phyloP scores from a whole-genome alignment of 2,888 invertebrate species.

The Melitaea athalia region DNA sequence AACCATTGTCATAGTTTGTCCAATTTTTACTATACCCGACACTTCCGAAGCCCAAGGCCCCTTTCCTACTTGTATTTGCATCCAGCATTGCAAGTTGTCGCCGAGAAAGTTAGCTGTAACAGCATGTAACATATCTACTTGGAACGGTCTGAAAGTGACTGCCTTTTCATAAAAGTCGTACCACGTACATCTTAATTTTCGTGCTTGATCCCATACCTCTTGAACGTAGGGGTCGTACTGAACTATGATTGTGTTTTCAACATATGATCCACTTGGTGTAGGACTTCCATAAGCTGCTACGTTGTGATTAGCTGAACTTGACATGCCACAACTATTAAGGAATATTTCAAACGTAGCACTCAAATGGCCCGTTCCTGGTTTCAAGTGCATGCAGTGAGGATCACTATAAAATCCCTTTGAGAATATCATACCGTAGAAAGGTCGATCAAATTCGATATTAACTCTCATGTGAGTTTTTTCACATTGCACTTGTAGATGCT shows the following conservation, averaged over 20 bases:
- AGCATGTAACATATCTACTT: constrained; percentile 97
- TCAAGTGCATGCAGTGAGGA: constrained; percentile 94
- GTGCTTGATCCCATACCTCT: constrained; percentile 97
- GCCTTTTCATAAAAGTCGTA: constrained; percentile 98
- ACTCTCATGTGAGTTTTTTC: constrained; percentile 98
- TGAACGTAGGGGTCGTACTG: constrained; percentile 97
- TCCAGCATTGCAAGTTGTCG: constrained; percentile 97
- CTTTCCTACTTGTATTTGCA: constrained; percentile 98
- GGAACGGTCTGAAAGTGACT: constrained; percentile 96
- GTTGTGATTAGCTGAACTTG: constrained; percentile 94
- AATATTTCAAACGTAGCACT: constrained; percentile 97
- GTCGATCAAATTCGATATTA: constrained; percentile 96
- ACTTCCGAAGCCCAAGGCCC: constrained; percentile 99
- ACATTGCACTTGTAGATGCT: constrained; percentile 96
- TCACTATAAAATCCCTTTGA: constrained; percentile 97
- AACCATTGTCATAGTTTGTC: constrained; percentile 98
- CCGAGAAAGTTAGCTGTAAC: constrained; percentile 97
- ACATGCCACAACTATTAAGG: constrained; percentile 96
- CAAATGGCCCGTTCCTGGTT: constrained; percentile 94
- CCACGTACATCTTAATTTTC: constrained; percentile 96
- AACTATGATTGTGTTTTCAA: constrained; percentile 96
- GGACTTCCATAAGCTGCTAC: constrained; percentile 92
- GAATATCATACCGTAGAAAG: constrained; percentile 98
- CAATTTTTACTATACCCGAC: constrained; percentile 96
- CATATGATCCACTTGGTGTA: constrained; percentile 95